Base-by-base conservation (phyloP, 2,888 invertebrate species). In the Eledone cirrhosa region DNA sequence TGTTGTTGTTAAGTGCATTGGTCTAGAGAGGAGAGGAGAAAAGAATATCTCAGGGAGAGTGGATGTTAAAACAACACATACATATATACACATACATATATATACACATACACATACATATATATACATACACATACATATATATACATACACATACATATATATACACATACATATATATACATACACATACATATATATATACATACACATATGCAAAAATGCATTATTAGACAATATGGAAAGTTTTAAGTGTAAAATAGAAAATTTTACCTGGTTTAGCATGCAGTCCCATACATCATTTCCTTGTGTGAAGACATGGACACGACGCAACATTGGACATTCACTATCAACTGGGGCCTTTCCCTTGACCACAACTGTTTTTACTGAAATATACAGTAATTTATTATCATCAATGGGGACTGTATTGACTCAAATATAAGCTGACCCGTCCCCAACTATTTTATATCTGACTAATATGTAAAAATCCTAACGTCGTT, bases 1-100 rank as follows among this genome's bases (percentile, higher is more conserved):
- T 92, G 89, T 92, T 93, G 89, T 92, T 92, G 84, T 91, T 90
- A 33, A 89, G 87, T 22, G 92, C 84, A 84, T 92, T 92, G 0
- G 92, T 92, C 92, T 92, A 86, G 72, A 87, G 86, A 69, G 47
- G 76, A 74, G 78, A 77, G 69, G n/a, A 75, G 63, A 48, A 27
- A 59, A 27, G 22, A 29, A 74, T 63, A 2, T 41, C 24, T 78
- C 11, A 11, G 11, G 11, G 19, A 65, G 63, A 24, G 2, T 59
- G 48, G 33, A 24, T 72, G 74, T 29, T 48, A 33, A 16, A 11
- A 41, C 41, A 41, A n/a, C 11, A 41, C 33, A 33, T 41, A 41
- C 41, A 41, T 41, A 41, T 11, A 41, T 41, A 41, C 41, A 78
- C 29, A 63, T 63, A 22, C n/a, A 24, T 22, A 63, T 29, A 16